Evolutionary conservation across 1,140 invertebrate species (phyloP).

Genomic region (Theocolax elegans): DNA sequence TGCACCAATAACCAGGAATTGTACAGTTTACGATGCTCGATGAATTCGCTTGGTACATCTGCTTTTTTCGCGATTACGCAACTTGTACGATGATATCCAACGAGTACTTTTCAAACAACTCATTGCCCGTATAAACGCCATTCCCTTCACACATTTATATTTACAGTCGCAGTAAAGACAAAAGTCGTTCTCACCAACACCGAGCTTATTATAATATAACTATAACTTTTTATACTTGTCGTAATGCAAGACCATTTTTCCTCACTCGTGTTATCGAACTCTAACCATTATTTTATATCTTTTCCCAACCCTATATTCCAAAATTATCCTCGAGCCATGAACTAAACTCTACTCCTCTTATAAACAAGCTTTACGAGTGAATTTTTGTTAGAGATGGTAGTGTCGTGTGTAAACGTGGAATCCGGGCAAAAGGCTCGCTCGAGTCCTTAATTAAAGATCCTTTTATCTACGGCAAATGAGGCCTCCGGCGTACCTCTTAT

Average conservation of each 20-base stretch:
- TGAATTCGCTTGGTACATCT: slow-evolving; percentile 44
- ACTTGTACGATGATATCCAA: slow-evolving; percentile 13
- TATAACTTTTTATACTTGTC: slow-evolving; percentile 60
- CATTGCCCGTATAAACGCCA: background rate
- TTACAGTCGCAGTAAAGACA: slow-evolving; percentile 51
- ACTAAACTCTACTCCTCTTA: background rate
- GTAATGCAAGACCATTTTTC: slow-evolving; percentile 49
- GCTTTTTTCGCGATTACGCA: slow-evolving; percentile 24
- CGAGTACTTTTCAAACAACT: slow-evolving; percentile 3
- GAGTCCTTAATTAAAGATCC: slow-evolving; percentile 35
- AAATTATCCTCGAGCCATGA: too few relatives aligned
- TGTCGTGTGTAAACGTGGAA: background rate
- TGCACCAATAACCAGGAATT: slow-evolving; percentile 52
- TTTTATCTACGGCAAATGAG: slow-evolving; percentile 19
- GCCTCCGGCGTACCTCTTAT: slow-evolving; percentile 1
- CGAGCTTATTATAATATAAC: slow-evolving; percentile 64
- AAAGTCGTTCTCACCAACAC: slow-evolving; percentile 47
- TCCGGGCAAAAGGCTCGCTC: too few relatives aligned
- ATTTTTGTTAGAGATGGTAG: background rate
- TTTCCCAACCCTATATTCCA: too few relatives aligned
- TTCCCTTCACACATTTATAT: slow-evolving; percentile 47
- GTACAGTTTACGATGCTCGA: slow-evolving; percentile 50
- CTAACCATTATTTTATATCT: too few relatives aligned
- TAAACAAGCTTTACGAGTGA: background rate
- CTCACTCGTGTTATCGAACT: slow-evolving; percentile 41